These are phyloP conservation scores for Camelus dromedarius DNA, from an alignment of 2,113 vertebrate species.

Conservation along the genomic window DNA sequence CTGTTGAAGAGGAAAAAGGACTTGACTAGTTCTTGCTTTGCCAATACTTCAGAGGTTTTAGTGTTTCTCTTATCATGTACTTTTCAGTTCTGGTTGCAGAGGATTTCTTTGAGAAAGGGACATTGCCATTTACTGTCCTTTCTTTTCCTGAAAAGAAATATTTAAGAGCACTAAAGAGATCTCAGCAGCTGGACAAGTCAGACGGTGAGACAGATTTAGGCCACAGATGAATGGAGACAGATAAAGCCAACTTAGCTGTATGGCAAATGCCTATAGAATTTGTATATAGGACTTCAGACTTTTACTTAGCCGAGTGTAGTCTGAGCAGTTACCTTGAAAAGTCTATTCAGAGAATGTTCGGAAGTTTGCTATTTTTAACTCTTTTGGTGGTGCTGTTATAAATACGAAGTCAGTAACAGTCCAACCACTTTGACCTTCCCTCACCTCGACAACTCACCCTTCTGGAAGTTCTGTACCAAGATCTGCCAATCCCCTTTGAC, in stretches of 20 bases:
- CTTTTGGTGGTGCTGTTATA: background rate
- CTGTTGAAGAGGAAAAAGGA: background rate
- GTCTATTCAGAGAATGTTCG: background rate
- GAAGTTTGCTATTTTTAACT: background rate
- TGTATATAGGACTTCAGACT: background rate
- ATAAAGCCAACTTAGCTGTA: background rate
- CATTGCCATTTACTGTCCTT: conserved; percentile 30
- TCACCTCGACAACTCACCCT: background rate
- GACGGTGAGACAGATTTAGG: background rate
- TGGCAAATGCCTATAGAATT: background rate
- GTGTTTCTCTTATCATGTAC: background rate
- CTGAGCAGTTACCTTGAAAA: background rate
- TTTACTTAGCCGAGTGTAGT: background rate
- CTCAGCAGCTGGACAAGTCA: background rate
- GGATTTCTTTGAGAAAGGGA: conserved; percentile 46
- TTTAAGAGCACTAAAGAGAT: background rate
- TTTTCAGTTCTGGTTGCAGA: conserved; percentile 36
- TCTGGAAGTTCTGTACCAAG: background rate
- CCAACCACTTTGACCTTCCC: background rate
- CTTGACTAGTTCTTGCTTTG: background rate
- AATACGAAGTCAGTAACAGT: background rate
- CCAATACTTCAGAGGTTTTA: background rate
- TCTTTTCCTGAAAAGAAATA: conserved; percentile 36
- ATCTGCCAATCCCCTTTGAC: background rate
- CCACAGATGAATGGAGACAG: background rate